These are phyloP conservation scores for Mycalesis mineus DNA, from an alignment of 2,888 invertebrate genomes.

Conservation along the genomic window DNA sequence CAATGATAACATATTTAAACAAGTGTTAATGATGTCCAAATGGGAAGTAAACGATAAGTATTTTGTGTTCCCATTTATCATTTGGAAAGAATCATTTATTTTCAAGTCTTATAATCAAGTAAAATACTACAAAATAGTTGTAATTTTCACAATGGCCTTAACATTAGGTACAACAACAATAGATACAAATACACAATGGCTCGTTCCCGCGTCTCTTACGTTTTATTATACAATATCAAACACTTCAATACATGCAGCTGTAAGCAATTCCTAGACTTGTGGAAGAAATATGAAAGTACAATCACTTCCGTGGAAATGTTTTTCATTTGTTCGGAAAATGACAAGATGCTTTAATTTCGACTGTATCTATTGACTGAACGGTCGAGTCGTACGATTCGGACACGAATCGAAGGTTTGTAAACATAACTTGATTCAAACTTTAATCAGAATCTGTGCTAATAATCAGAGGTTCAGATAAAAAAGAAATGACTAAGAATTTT, in stretches of 20 bases:
- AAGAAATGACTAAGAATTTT: no score
- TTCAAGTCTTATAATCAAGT: not conserved
- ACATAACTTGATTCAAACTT: no score
- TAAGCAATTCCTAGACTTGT: conserved; percentile 15
- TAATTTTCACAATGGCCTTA: conserved; percentile 57
- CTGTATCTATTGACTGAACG: no score
- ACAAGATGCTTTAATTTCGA: no score
- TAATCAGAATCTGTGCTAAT: no score
- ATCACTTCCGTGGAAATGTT: conserved; percentile 25
- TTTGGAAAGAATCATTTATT: not conserved
- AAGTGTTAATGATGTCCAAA: not conserved
- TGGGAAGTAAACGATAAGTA: not conserved
- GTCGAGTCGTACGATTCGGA: no score
- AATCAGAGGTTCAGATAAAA: no score
- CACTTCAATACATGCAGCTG: conserved; percentile 36
- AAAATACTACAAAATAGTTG: conserved; percentile 21
- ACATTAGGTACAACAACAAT: conserved; percentile 65
- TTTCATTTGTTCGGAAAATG: not conserved
- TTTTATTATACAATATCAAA: conserved; percentile 66
- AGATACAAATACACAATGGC: conserved; percentile 49
- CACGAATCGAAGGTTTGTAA: not conserved
- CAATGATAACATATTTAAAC: not conserved
- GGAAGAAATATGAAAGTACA: conserved; percentile 26
- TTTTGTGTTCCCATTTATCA: not conserved
- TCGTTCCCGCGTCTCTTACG: conserved; percentile 71